Evolutionary conservation across 1,140 invertebrate genomes (phyloP).

Genomic region (Solenopsis invicta): DNA sequence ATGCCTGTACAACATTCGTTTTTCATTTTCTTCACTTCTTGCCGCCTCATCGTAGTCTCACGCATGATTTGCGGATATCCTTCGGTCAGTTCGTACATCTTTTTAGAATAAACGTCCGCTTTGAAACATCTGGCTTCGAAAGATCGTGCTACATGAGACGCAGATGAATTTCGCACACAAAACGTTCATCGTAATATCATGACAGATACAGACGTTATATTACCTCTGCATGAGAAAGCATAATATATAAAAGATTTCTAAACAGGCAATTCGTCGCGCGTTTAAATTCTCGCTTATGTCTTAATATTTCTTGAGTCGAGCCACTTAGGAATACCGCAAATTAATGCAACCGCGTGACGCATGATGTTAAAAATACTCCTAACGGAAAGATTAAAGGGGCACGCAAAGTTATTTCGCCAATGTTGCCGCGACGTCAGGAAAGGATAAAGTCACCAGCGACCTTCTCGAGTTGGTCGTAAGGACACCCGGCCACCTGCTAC

Average conservation of each 20-base stretch:
- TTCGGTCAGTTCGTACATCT: background rate
- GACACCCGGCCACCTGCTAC: background rate
- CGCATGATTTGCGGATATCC: conserved; percentile 39
- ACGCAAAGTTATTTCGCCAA: background rate
- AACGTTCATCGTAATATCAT: conserved; percentile 9
- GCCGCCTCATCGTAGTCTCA: conserved; percentile 16
- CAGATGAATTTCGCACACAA: background rate
- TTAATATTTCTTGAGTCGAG: conserved; percentile 5
- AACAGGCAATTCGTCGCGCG: background rate
- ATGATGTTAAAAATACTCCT: background rate
- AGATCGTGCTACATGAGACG: background rate
- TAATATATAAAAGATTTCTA: background rate
- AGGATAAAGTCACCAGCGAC: background rate
- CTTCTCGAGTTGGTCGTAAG: background rate
- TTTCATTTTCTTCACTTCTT: conserved; percentile 21
- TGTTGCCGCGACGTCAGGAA: background rate
- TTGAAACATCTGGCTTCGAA: background rate
- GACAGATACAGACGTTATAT: conserved; percentile 12
- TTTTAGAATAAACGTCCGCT: background rate
- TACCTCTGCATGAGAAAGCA: background rate
- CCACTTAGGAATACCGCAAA: background rate
- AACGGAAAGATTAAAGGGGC: background rate
- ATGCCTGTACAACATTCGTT: background rate
- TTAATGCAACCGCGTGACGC: conserved; percentile 10
- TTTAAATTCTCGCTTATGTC: background rate